These are phyloP conservation scores for Amblyjoppa proteus DNA, from an alignment of 2,888 invertebrate species.

Conservation along the genomic window DNA sequence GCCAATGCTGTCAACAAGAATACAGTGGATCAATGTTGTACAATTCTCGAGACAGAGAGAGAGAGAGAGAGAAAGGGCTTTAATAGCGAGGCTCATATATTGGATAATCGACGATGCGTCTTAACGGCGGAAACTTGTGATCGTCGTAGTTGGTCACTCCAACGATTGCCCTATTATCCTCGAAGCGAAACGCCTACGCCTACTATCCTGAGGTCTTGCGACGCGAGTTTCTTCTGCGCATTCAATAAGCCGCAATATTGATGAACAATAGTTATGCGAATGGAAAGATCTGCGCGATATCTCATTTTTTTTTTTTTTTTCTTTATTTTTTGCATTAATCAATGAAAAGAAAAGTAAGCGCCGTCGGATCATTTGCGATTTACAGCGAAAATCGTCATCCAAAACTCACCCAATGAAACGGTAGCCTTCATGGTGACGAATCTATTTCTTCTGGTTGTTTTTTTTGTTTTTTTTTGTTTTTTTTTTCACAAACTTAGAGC, in stretches of 20 bases:
- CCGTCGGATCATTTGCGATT: background rate
- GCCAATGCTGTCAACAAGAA: conserved; percentile 70
- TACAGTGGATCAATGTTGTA: conserved; percentile 17
- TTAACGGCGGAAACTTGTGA: conserved; percentile 54
- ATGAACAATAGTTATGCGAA: background rate
- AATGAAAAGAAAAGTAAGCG: too few species aligned
- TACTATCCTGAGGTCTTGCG: conserved; percentile 19
- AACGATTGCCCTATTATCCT: conserved; percentile 50
- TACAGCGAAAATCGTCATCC: background rate
- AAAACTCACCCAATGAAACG: conserved; percentile 70
- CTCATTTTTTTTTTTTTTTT: background rate
- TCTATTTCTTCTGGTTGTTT: background rate
- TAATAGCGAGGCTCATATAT: conserved; percentile 42
- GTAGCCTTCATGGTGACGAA: conserved; percentile 68
- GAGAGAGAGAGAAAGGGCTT: background rate
- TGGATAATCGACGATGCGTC: conserved; percentile 61
- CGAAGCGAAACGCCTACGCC: conserved; percentile 37
- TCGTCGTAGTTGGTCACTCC: conserved; percentile 34
- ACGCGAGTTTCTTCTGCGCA: conserved; percentile 18
- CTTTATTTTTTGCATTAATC: background rate
- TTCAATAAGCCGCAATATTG: background rate
- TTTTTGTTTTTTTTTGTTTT: background rate
- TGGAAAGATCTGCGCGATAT: background rate
- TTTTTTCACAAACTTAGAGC: conserved; percentile 7
- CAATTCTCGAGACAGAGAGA: conserved; percentile 17